Evolutionary conservation across 2,113 vertebrate genomes (phyloP), one percentile per base, ranked within the genome.

Genomic region (Chrysemys picta): DNA sequence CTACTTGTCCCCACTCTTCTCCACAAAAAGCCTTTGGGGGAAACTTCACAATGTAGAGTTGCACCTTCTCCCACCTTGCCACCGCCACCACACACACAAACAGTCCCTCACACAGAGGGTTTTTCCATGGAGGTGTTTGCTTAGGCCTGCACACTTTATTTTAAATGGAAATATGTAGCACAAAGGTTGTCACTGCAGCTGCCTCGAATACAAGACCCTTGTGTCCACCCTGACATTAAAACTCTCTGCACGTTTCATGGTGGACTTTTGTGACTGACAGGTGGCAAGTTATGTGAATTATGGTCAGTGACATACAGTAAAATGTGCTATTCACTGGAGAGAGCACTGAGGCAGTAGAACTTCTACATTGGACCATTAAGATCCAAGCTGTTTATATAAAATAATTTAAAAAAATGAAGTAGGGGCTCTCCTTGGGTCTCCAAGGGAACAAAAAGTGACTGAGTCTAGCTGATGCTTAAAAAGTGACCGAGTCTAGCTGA

Each of bases 201-300:
- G 88, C 47, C 86, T 91, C 82, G 57, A 88, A 49, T 31, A 97
- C 96, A 98, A 97, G 97, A 98, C 97, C 96, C 95, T 97, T 97
- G 95, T 91, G 97, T 97, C 93, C 91, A 97, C 86, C 97, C 98
- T 98, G 98, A 98, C 97, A 98, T 97, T 98, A 97, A 90, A 97
- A 97, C 96, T 97, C 98, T 97, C 96, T 96, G 89, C 95, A 97
- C 97, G 97, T 98, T 98, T 98, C 98, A 98, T 97, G 96, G 97
- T 91, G 94, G 97, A 98, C 98, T 97, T 98, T 80, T 14, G 98
- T 98, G 98, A 98, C 97, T 97, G 96, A 97, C 97, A 98, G 97
- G 97, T 98, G 98, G 98, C 98, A 98, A 98, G 97, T 97, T 97
- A 98, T 97, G 97, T 98, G 98, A 99, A 98, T 98, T 98, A 98